Percentiles rank a stretch among this genome's conserved stretches.
phyloP scores from a whole-genome alignment of 2,113 vertebrate genomes.

The Petrocephalus microphthalmus region DNA sequence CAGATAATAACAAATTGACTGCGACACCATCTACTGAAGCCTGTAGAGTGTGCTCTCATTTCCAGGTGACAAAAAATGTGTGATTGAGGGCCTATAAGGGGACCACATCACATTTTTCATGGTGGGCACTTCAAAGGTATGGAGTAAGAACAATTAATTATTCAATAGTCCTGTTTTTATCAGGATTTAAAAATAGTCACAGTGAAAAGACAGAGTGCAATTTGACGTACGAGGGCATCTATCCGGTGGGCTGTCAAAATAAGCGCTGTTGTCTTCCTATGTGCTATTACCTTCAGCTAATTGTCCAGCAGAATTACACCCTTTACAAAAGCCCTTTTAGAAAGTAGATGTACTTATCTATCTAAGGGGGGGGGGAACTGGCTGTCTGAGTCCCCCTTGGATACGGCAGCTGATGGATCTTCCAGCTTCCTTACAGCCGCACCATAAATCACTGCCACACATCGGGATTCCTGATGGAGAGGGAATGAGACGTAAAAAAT shows the following conservation, averaged over 20 bases:
- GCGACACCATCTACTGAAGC: background rate
- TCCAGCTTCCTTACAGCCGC: background rate
- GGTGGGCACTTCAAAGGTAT: constrained; percentile 13
- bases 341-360: constrained; percentile 16
- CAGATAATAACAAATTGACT: background rate
- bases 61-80: background rate
- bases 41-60: background rate
- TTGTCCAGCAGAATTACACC: constrained; percentile 19
- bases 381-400: background rate
- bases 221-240: background rate
- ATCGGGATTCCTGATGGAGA: constrained; percentile 16
- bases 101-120: constrained; percentile 6
- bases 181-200: constrained; percentile 27
- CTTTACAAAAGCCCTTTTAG: background rate
- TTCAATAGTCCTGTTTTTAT: constrained; percentile 15
- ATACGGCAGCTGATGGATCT: constrained; percentile 16
- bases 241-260: constrained; percentile 11
- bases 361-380: background rate
- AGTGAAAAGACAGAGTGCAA: constrained; percentile 7
- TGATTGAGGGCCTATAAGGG: background rate
- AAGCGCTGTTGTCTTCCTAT: constrained; percentile 1
- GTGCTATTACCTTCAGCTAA: constrained; percentile 3
- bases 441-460: constrained; percentile 14
- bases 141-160: constrained; percentile 16
- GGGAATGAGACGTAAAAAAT: constrained; percentile 21